Percentiles rank a stretch among this genome's conserved stretches.
Evolutionary conservation across 2,113 vertebrate genomes (phyloP).

Genomic region (Limnothrissa miodon): DNA sequence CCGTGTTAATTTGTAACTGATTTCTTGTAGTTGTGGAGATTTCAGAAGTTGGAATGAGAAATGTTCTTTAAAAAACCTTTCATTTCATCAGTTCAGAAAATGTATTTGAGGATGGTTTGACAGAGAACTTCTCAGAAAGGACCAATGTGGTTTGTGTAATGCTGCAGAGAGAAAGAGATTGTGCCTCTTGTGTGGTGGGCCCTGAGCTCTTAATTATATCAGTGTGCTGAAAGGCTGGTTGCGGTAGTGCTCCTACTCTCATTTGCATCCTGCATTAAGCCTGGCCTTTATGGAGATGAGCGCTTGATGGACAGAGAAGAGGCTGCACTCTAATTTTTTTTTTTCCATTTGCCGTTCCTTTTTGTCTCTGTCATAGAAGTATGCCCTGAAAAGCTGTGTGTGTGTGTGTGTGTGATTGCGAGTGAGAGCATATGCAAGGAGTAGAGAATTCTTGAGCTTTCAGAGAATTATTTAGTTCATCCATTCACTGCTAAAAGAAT

Average conservation of each 20-base stretch:
- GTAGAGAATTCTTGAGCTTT: neutral
- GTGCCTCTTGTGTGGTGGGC: conserved; percentile 30
- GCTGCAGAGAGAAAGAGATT: conserved; percentile 22
- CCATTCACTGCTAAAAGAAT: neutral
- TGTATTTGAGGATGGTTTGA: neutral
- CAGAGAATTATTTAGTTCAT: neutral
- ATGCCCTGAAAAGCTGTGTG: conserved; percentile 41
- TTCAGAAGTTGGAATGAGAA: too few species aligned
- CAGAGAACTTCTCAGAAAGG: neutral
- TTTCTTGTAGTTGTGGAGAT: too few species aligned
- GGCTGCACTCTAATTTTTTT: conserved; percentile 25
- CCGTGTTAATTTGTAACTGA: too few species aligned
- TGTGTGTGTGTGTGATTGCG: conserved; percentile 24
- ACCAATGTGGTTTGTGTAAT: neutral
- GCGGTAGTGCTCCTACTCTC: conserved; percentile 36
- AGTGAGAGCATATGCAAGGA: too few species aligned
- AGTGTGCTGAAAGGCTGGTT: conserved; percentile 43
- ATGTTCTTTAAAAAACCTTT: too few species aligned
- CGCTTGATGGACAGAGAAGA: conserved; percentile 32
- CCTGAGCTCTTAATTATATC: conserved; percentile 53
- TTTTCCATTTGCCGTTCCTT: conserved; percentile 26
- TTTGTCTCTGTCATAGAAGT: conserved; percentile 23
- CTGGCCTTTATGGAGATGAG: conserved; percentile 36
- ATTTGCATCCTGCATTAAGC: conserved; percentile 56
- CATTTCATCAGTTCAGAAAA: too few species aligned